Percentiles rank a stretch among this genome's conserved stretches.
phyloP scores from a whole-genome alignment of 1,140 invertebrate species.

The Periplaneta americana region DNA sequence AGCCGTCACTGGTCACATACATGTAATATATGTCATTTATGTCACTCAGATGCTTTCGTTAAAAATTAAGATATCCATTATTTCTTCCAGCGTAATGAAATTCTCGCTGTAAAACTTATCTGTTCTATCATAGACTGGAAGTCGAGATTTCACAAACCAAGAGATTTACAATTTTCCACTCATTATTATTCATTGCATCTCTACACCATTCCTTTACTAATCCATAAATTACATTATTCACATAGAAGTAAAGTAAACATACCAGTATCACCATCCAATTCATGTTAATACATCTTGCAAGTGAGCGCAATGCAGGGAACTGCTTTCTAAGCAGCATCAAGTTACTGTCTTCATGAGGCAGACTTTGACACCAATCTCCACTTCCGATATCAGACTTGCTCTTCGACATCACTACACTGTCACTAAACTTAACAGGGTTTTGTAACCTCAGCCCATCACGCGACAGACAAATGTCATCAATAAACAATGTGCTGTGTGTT shows the following conservation, averaged over 20 bases:
- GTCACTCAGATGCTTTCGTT: too few species aligned
- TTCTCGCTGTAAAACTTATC: too few species aligned
- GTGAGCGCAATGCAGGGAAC: slow-evolving; percentile 56
- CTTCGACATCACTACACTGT: not conserved
- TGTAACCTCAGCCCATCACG: not conserved
- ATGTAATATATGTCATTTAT: too few species aligned
- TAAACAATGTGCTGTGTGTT: slow-evolving; percentile 42
- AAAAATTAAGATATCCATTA: too few species aligned
- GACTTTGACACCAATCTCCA: not conserved
- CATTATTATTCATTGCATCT: too few species aligned
- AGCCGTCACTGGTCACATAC: too few species aligned
- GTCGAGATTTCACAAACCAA: too few species aligned
- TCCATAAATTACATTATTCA: too few species aligned
- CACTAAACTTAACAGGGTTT: not conserved
- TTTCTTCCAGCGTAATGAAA: too few species aligned
- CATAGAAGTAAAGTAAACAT: slow-evolving; percentile 19
- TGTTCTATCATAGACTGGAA: too few species aligned
- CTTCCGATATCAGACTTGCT: not conserved
- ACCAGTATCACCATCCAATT: slow-evolving; percentile 90
- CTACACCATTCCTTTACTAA: too few species aligned
- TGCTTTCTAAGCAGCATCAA: slow-evolving; percentile 62
- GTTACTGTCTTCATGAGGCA: not conserved
- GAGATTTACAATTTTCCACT: too few species aligned
- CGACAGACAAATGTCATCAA: slow-evolving; percentile 48
- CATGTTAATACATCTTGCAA: slow-evolving; percentile 80